Base-by-base conservation (phyloP, 2,888 invertebrate genomes). In the Steinernema hermaphroditum region DNA sequence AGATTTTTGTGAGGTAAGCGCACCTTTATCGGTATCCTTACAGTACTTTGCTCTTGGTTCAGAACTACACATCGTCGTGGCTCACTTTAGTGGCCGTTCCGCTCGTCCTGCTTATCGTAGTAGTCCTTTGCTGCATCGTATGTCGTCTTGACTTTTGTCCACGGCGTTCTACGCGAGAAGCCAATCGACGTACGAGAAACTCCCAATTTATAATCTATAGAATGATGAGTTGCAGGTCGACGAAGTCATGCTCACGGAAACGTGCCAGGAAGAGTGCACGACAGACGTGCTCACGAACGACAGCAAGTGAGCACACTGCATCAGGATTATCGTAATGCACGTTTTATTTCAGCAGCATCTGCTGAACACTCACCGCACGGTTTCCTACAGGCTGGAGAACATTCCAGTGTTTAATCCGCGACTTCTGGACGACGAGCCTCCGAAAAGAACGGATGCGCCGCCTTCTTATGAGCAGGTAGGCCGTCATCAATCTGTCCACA, bases 61-160 rank as follows among this genome's bases (percentile, higher is more conserved):
- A 81, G 75, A 71, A 71, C 41, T 82, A 80, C 72, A 71, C 81
- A 14, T 72, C 75, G 19, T 74, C 78, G 43, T 81, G 81, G 80
- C 62, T 82, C 12, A 74, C 80, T 27, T 74, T 79, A 14, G 19
- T 84, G 32, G 81, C 77, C 32, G 71, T 81, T 9, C 82, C 83
- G 4, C 22, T 80, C 27, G 32, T 80, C 24, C 68, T 68, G 22
- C 57, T 82, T 2, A 72, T 81, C 14, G 29, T 84, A 32, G 72
- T 83, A 68, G 72, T 84, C 19, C 43, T 83, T 27, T 83, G 82
- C 69, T 83, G 83, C 57, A 77, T 80, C 29, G 70, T 84, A 34
- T 83, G 83, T 73, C 77, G 83, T 12, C 76, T 83, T 46, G 82
- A 83, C 68, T 76, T 84, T 54, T 83, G 83, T 71, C 80, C 83